Evolutionary conservation across 2,113 vertebrate species (phyloP).

Genomic region (Sceloporus undulatus): DNA sequence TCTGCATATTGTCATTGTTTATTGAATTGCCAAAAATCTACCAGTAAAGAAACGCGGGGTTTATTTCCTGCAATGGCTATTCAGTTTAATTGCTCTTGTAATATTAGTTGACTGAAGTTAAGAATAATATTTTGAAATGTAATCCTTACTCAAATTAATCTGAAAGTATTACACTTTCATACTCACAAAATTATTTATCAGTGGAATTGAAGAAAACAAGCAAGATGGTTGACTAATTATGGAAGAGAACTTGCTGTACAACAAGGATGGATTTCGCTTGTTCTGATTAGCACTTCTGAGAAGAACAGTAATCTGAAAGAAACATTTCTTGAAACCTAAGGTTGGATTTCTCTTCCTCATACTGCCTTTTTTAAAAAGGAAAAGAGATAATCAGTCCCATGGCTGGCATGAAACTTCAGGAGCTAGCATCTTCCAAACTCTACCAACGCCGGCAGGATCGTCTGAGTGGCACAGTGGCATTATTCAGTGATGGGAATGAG

Average conservation of each 20-base stretch:
- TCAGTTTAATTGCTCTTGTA: not conserved
- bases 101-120: conserved; percentile 2
- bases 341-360: conserved; percentile 35
- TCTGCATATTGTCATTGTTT: not conserved
- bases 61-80: not conserved
- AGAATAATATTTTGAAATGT: not conserved
- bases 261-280: conserved; percentile 43
- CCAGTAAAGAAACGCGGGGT: not conserved
- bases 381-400: conserved; percentile 54
- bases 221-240: not conserved
- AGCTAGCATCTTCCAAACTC: conserved; percentile 70
- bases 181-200: conserved; percentile 10
- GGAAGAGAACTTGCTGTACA: not conserved
- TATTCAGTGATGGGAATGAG: conserved; percentile 47
- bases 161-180: not conserved
- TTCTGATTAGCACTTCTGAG: conserved; percentile 51
- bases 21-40: not conserved
- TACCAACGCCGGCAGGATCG: conserved; percentile 73
- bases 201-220: conserved; percentile 24
- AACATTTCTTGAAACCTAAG: conserved; percentile 50
- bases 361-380: conserved; percentile 41
- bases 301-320: conserved; percentile 60
- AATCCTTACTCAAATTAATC: not conserved
- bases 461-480: conserved; percentile 50
- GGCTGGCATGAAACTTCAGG: conserved; percentile 65